phyloP scores from a whole-genome alignment of 2,113 vertebrate genomes.

The Salvelinus sp. region DNA sequence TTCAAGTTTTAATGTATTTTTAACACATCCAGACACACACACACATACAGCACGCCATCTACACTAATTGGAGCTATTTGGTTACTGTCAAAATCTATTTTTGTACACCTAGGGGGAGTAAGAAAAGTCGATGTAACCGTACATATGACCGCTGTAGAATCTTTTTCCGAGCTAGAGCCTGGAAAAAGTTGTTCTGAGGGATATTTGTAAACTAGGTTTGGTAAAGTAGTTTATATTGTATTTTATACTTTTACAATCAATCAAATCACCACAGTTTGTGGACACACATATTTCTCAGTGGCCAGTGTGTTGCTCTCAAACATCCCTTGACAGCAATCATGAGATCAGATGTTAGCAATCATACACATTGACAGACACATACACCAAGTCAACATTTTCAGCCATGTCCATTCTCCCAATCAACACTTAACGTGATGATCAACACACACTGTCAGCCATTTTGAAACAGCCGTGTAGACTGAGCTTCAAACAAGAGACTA shows the following conservation, averaged over 20 bases:
- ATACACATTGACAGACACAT: neutral
- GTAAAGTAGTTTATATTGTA: neutral
- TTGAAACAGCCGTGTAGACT: neutral
- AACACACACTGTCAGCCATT: neutral
- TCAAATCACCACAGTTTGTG: neutral
- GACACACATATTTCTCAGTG: neutral
- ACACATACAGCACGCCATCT: neutral
- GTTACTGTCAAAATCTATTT: neutral
- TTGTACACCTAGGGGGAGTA: neutral
- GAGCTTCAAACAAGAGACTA: neutral
- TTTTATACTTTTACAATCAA: neutral
- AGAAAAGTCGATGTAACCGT: neutral
- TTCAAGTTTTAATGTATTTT: slow-evolving; percentile 25
- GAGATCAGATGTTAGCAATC: neutral
- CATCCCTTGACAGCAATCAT: no score
- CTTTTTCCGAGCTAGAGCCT: no score
- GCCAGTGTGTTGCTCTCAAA: no score
- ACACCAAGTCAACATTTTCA: neutral
- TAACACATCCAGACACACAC: slow-evolving; percentile 18
- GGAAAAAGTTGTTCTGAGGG: neutral
- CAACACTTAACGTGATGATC: neutral
- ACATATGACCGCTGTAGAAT: no score
- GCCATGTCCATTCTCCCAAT: neutral
- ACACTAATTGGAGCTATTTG: neutral
- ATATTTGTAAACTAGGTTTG: neutral